phyloP scores from a whole-genome alignment of 2,888 invertebrate species.

The Eurois occulta region DNA sequence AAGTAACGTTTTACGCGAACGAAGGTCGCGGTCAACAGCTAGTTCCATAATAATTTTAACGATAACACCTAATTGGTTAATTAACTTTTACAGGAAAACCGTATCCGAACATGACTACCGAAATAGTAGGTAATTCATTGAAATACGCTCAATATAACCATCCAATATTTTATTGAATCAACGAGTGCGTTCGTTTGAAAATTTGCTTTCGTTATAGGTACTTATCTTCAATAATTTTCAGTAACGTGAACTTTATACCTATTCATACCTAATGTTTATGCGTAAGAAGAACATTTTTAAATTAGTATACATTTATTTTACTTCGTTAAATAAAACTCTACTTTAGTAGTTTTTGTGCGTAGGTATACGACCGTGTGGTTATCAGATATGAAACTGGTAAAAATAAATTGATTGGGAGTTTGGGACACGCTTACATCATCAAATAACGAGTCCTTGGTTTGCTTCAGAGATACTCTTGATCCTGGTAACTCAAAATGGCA shows the following conservation, averaged over 20 bases:
- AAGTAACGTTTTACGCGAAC: no score
- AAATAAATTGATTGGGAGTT: not conserved
- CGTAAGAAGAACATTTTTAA: not conserved
- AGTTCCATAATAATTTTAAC: not conserved
- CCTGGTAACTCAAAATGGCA: not conserved
- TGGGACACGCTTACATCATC: not conserved
- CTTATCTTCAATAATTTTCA: slow-evolving; percentile 2
- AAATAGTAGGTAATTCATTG: slow-evolving; percentile 26
- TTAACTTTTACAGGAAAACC: slow-evolving; percentile 16
- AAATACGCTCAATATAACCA: slow-evolving; percentile 18
- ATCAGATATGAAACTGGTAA: not conserved
- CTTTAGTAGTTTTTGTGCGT: not conserved
- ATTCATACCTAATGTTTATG: not conserved
- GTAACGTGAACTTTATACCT: not conserved
- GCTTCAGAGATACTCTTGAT: not conserved
- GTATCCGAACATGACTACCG: not conserved
- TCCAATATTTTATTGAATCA: slow-evolving; percentile 1
- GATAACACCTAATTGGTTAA: slow-evolving; percentile 23
- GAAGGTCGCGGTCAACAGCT: no score
- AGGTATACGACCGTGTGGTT: not conserved
- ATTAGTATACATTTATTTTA: not conserved
- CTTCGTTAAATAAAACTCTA: not conserved
- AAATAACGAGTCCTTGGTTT: not conserved
- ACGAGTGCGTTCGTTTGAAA: not conserved
- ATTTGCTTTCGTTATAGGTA: not conserved